Conservation (phyloP, 1,140 invertebrate species). For the Pseudomyrmex concolor region DNA sequence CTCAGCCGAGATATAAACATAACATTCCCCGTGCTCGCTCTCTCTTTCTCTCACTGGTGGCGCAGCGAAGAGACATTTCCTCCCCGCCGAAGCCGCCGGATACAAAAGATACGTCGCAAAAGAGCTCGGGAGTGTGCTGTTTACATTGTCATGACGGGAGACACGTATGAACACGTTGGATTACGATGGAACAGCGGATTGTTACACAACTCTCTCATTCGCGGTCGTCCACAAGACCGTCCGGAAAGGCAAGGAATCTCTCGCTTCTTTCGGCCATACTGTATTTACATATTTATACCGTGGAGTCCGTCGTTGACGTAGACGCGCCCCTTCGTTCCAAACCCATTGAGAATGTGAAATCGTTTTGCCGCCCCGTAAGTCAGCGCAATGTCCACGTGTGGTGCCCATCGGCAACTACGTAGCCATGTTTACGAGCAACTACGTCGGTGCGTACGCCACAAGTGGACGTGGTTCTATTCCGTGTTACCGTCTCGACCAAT, state of each 20-base stretch:
- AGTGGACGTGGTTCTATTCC: too few relatives aligned
- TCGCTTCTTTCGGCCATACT: constrained; percentile 72
- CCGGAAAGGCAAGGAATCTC: constrained; percentile 59
- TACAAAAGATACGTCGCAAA: neutral
- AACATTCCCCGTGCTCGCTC: constrained; percentile 12
- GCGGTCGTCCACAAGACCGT: constrained; percentile 44
- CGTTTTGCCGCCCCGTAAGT: too few relatives aligned
- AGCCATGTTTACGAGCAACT: too few relatives aligned
- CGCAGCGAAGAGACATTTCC: constrained; percentile 57
- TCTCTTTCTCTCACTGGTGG: constrained; percentile 44
- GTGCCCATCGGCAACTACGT: too few relatives aligned
- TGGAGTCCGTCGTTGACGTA: constrained; percentile 42
- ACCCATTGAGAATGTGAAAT: too few relatives aligned
- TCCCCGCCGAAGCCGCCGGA: constrained; percentile 15
- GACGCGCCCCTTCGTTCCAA: constrained; percentile 27
- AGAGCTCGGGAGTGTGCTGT: neutral
- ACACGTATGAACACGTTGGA: neutral
- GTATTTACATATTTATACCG: constrained; percentile 74
- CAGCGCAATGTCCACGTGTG: too few relatives aligned
- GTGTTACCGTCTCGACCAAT: too few relatives aligned
- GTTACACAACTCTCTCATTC: constrained; percentile 37
- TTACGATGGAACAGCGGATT: constrained; percentile 1
- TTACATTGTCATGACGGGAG: constrained; percentile 21
- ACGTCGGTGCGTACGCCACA: too few relatives aligned
- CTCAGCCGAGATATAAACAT: constrained; percentile 65